Evolutionary conservation across 1,140 invertebrate genomes (phyloP), one percentile per base, ranked within the genome.

Genomic region (Halesus radiatus): DNA sequence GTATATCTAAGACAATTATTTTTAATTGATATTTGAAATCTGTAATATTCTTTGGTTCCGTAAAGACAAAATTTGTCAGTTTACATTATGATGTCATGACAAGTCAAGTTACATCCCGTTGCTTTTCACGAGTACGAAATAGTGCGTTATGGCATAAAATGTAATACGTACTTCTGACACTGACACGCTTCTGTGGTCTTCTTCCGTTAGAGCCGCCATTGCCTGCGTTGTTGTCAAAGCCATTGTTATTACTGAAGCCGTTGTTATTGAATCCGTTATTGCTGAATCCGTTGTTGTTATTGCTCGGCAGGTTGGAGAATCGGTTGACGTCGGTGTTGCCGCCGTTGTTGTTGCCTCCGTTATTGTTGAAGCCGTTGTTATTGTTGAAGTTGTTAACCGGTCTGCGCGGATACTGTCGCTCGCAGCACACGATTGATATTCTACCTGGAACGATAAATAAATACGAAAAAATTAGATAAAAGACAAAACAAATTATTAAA

Each of bases 391-490:
- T 37, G 8, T 60, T 60, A 6, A 45, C 37, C 13, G 37, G 37
- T 13, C 37, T 5, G 20, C 20, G 7, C 15, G 58, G 58, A 10
- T 10, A 22, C 13, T 22, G 58, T 60, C 58, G 22, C 58, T 20
- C 18, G n/a, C 64, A 68, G n/a, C 64, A 68, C 5, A 68, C 64
- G 13, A 68, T 45, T 8, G 64, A 68, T 18, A 37, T 1, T n/a
- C 64, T 68, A 20, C 64, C 64, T 68, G 64, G 13, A 37, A 37
- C 8, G 18, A 60, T 20, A 16, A 32, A 66, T 32, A 5, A 6
- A 15, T 22, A 32, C 32, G 22, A 16, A 29, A 8, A 29, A 8
- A 66, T 3, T 29, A 29, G 5, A 29, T 29, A 2, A 37, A n/a
- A n/a, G n/a, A n/a, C n/a, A n/a, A n/a, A n/a, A n/a, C n/a, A n/a